Base-by-base conservation (phyloP, 2,888 invertebrate species). In the Bombyx huttoni region DNA sequence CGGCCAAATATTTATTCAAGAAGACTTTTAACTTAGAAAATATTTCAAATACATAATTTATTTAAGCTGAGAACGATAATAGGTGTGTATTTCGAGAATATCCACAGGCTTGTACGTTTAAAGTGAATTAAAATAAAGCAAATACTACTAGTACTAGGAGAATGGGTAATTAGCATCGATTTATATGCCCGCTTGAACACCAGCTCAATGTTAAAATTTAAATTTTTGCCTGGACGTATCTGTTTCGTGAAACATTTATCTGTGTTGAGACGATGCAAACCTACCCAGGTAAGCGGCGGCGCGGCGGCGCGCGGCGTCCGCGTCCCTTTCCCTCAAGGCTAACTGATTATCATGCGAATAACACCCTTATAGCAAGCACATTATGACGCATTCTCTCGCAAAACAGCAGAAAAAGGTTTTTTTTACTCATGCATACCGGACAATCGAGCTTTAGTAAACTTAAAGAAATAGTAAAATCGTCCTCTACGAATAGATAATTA, bases 321-420 rank as follows among this genome's bases (percentile, higher is more conserved):
- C 80, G 82, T 82, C 79, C 82, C 85, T 81, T 82, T 82, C 82
- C 75, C 78, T 72, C 84, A 84, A 82, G 83, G 82, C 74, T 78
- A 73, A 56, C 10, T 48, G n/a, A 24, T 54, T 52, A 57, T 53
- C 70, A 70, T 52, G 53, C 71, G 49, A 75, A 63, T 64, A 56
- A 62, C 60, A 61, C 58, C 70, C 71, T 60, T 74, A 70, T 33
- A 1, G 0, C 24, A 53, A 53, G 8, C 1, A 0, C 0, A 10
- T 54, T 58, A 34, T 53, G 55, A 49, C 24, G 49, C 48, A 50
- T 56, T 12, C 64, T 49, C 34, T 7, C 14, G 52, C n/a, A 48
- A 13, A 53, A 13, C 13, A 47, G 47, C 7, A 10, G 33, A 47
- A 12, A 45, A 8, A 49, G 46, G 58, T 53, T 65, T 70, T 72